These are phyloP conservation scores for Apodemus speciosus DNA, from an alignment of 2,113 vertebrate species.

Conservation along the genomic window DNA sequence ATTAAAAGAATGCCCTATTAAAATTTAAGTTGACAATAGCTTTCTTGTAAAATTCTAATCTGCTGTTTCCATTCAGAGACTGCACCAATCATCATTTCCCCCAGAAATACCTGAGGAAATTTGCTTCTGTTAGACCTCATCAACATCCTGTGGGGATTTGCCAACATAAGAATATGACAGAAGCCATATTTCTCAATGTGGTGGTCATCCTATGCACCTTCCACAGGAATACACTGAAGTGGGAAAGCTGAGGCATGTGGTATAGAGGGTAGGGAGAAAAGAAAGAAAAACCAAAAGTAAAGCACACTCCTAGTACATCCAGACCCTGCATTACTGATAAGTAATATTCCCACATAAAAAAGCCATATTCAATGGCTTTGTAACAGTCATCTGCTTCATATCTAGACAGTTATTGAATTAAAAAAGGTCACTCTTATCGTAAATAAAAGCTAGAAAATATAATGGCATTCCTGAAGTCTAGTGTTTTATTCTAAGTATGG, in stretches of 20 bases:
- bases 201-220: not conserved
- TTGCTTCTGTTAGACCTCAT: not conserved
- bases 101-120: not conserved
- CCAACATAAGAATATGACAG: not conserved
- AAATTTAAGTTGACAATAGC: not conserved
- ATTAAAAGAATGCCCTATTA: not conserved
- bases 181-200: not conserved
- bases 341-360: not conserved
- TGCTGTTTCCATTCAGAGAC: not conserved
- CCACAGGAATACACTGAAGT: not conserved
- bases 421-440: not conserved
- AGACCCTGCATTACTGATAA: not conserved
- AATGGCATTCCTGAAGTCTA: conserved; percentile 21
- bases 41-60: not conserved
- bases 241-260: not conserved
- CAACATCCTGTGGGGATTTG: not conserved
- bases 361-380: not conserved
- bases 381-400: not conserved
- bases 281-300: not conserved
- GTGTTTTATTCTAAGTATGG: not conserved
- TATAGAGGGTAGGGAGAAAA: not conserved
- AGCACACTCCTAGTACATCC: not conserved
- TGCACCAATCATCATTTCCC: too few relatives aligned
- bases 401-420: not conserved
- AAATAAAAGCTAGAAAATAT: conserved; percentile 18